Base-by-base conservation (phyloP, 2,113 vertebrate genomes). In the Trochalopteron elliotii region DNA sequence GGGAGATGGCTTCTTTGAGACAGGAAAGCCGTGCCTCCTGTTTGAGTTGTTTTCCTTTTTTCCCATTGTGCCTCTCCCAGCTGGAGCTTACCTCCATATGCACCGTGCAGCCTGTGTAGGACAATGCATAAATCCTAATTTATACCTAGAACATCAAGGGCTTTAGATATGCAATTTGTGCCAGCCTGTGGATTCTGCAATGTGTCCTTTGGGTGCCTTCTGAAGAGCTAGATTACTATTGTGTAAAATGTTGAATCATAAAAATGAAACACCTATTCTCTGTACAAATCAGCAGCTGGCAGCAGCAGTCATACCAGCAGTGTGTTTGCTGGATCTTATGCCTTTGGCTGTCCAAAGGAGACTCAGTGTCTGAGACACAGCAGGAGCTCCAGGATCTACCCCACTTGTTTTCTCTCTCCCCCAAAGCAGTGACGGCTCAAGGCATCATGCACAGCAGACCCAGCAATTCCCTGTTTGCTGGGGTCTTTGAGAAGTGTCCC, bases 291-390 rank as follows among this genome's bases (percentile, higher is more conserved):
- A 84, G 56, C 37, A 61, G 3, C 25, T 49, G n/a, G 17, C 50
- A 65, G 31, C 37, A 74, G 33, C 10, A 77, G 55, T 61, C 55
- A 53, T 0, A 0, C 28, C 44, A 83, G 45, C 5, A 12, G 10
- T 31, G 19, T 45, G 23, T 57, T 78, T 69, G 42, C 33, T 69
- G 71, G 69, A 4, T 47, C 27, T 86, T 61, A 15, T 3, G 17
- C 17, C 31, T 56, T 47, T 2, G 1, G 27, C 33, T 72, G 4
- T 50, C 40, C 27, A 50, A 22, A 80, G 42, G 37, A 91, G n/a
- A 25, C 40, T 64, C 17, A 22, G 28, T 42, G n/a, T 42, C 44
- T 85, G 35, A 72, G 49, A 33, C 39, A 60, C 11, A 53, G 30
- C 39, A 65, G 27, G 55, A 90, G 12, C 33, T 83, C 30, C 39